A percentile compares a stretch with the other conserved stretches of the same genome.
Evolutionary conservation across 2,113 vertebrate species (phyloP).

Genomic region (Ivindomyrus marchei): DNA sequence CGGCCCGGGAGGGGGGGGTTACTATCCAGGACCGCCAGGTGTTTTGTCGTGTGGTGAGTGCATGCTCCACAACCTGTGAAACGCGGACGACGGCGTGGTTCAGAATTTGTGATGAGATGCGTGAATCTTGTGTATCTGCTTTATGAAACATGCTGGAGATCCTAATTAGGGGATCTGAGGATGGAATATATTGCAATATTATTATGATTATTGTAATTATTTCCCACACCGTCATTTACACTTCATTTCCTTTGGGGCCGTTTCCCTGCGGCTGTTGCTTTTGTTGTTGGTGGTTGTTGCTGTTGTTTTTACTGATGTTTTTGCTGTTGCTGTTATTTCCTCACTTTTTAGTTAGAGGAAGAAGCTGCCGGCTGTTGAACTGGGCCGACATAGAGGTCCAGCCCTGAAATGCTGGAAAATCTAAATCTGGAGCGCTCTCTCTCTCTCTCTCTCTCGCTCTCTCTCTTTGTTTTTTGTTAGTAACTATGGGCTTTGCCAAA

Average conservation of each 20-base stretch:
- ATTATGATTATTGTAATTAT: neutral
- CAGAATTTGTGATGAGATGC: neutral
- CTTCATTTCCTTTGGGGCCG: neutral
- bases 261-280: neutral
- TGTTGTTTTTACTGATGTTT: neutral
- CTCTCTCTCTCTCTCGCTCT: neutral
- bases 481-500: neutral
- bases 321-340: neutral
- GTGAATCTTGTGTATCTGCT: neutral
- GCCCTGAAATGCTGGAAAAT: neutral
- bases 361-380: neutral
- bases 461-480: neutral
- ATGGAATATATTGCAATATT: slow-evolving; percentile 24
- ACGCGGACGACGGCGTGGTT: neutral
- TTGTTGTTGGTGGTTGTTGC: neutral
- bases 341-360: neutral
- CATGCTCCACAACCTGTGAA: neutral
- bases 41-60: neutral
- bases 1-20: no score
- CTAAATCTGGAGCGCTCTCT: neutral
- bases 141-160: neutral
- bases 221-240: slow-evolving; percentile 5
- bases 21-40: neutral
- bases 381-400: neutral
- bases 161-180: slow-evolving; percentile 6